Percentiles rank a stretch among this genome's conserved stretches.
Conservation (phyloP, 2,888 invertebrate genomes). For the Polyommatus icarus region DNA sequence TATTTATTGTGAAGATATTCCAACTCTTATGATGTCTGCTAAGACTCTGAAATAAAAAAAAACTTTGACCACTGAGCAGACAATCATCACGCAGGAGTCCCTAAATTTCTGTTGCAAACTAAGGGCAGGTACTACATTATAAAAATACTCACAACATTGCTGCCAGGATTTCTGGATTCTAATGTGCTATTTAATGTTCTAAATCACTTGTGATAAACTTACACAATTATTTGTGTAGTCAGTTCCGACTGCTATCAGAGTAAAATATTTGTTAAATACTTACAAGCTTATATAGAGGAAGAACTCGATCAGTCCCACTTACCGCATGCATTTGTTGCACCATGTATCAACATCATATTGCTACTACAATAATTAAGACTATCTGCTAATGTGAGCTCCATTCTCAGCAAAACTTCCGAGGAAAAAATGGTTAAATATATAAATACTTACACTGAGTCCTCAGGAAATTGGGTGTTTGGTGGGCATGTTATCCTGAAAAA, state of each 20-base stretch:
- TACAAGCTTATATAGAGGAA: background rate
- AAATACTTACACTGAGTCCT: conserved; percentile 1
- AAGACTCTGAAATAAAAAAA: conserved; percentile 12
- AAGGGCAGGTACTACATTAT: background rate
- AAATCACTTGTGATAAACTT: conserved; percentile 10
- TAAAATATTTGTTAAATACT: conserved; percentile 2
- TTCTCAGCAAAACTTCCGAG: background rate
- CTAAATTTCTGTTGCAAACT: background rate
- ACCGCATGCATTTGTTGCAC: background rate
- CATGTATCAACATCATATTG: background rate
- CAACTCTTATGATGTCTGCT: conserved; percentile 15
- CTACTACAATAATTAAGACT: background rate
- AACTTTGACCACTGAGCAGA: conserved; percentile 5
- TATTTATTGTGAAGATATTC: conserved; percentile 19
- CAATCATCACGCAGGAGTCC: background rate
- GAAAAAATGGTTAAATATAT: background rate
- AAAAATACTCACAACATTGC: background rate
- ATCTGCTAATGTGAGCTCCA: background rate
- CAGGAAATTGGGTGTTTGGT: background rate
- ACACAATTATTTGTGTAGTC: background rate
- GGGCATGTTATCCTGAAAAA: background rate
- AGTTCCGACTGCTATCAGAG: background rate
- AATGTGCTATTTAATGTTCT: background rate
- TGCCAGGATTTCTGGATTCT: background rate
- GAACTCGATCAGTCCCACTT: background rate